Percentiles rank a stretch among this genome's conserved stretches.
These are phyloP conservation scores for Clarias pachynema DNA, from an alignment of 2,797 vertebrate species.

Conservation along the genomic window DNA sequence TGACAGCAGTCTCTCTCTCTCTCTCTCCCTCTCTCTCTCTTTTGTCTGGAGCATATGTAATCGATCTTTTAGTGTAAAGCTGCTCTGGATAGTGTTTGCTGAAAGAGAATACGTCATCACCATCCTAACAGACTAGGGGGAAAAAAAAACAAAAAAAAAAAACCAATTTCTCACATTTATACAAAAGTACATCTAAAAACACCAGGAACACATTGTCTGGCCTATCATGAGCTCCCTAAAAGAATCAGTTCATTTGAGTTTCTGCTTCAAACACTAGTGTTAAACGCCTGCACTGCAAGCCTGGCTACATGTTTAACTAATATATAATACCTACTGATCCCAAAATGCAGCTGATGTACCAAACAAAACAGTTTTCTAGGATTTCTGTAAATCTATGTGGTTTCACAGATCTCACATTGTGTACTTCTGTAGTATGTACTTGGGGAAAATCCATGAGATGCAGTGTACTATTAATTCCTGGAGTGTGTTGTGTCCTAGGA, in stretches of 20 bases:
- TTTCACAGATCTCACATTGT: background rate
- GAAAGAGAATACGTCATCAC: background rate
- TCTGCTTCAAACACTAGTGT: background rate
- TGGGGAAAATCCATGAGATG: background rate
- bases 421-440: background rate
- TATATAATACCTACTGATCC: background rate
- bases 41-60: background rate
- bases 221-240: background rate
- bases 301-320: background rate
- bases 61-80: background rate
- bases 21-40: background rate
- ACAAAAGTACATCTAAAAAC: conserved; percentile 16
- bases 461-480: background rate
- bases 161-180: background rate
- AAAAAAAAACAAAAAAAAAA: background rate
- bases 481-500: background rate
- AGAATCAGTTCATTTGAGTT: background rate
- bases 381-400: background rate
- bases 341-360: background rate
- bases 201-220: background rate
- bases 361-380: background rate
- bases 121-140: background rate
- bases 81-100: background rate
- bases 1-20: background rate
- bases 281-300: background rate